Evolutionary conservation across 2,888 invertebrate genomes (phyloP), one percentile per base, ranked within the genome.

Genomic region (Nephrotoma guestfalica): DNA sequence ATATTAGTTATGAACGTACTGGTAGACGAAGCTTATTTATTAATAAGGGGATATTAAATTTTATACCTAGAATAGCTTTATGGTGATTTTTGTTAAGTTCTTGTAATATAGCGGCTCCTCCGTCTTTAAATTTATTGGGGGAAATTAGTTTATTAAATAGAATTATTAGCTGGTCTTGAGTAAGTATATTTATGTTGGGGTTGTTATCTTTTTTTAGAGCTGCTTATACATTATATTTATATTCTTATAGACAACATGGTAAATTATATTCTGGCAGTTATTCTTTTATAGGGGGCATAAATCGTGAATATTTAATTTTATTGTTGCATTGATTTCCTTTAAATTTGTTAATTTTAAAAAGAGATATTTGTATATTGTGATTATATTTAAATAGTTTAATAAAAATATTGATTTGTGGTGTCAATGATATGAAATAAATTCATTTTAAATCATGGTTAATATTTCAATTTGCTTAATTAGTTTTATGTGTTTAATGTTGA

Each of bases 371-470:
- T 90, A 89, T 92, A 90, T 91, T 93, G 90, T 93, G 92, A 90
- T 90, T 93, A 91, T 92, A 92, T 91, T 93, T 94, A 93, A 93
- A 92, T 94, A 94, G 93, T 94, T 94, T 94, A 94, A 92, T 85
- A 88, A 94, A 94, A 94, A 94, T 93, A 91, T 93, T 94, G 93
- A 93, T 93, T 94, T 94, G 94, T 94, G 94, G 93, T 89, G 87
- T 93, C 93, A 93, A 92, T 91, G 92, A 93, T 93, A 91, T 93
- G 92, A 91, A 41, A 87, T 87, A 86, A 30, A 88, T 89, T 92
- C 92, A 92, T 92, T 92, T 93, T 93, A 93, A 90, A 90, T 93
- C 89, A 89, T 91, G 91, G 92, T 91, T 89, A 91, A 92, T 90
- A 91, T 92, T 90, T 92, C 91, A 88, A 91, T 93, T 92, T 93